Evolutionary conservation across 2,113 vertebrate genomes (phyloP).

Genomic region (Fukomys damarensis): DNA sequence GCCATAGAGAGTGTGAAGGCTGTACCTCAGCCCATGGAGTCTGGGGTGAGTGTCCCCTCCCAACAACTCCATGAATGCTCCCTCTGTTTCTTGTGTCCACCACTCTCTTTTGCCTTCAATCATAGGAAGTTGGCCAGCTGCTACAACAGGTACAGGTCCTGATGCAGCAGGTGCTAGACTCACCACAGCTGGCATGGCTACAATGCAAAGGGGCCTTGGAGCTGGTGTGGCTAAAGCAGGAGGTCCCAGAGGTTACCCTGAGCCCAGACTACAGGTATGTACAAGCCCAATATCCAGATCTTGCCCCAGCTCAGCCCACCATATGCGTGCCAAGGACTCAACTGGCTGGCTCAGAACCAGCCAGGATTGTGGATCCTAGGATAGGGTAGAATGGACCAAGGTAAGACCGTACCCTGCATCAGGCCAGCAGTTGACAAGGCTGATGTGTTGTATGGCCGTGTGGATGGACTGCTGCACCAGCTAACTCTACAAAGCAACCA

Average conservation of each 20-base stretch:
- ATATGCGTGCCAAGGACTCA: not conserved
- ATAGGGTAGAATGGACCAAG: not conserved
- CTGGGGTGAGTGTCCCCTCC: constrained; percentile 85
- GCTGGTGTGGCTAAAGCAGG: constrained; percentile 90
- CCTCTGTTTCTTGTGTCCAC: not conserved
- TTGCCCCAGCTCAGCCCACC: not conserved
- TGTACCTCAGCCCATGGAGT: constrained; percentile 83
- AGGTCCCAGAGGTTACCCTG: constrained; percentile 85
- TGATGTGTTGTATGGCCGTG: constrained; percentile 88
- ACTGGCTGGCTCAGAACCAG: not conserved
- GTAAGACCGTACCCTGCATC: not conserved
- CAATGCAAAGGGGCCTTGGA: constrained; percentile 92
- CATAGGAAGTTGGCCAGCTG: constrained; percentile 89
- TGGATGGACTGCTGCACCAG: constrained; percentile 93
- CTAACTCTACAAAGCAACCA: constrained; percentile 93
- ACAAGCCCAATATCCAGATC: not conserved
- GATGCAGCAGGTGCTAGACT: constrained; percentile 92
- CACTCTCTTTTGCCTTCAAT: constrained; percentile 14
- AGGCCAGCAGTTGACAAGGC: constrained; percentile 89
- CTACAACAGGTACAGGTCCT: constrained; percentile 85
- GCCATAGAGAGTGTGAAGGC: constrained; percentile 88
- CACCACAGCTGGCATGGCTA: constrained; percentile 89
- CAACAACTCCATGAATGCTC: not conserved
- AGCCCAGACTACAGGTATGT: constrained; percentile 88
- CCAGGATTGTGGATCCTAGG: not conserved